Conservation (phyloP, 2,888 invertebrate species). For the Chymomyza fuscimana region DNA sequence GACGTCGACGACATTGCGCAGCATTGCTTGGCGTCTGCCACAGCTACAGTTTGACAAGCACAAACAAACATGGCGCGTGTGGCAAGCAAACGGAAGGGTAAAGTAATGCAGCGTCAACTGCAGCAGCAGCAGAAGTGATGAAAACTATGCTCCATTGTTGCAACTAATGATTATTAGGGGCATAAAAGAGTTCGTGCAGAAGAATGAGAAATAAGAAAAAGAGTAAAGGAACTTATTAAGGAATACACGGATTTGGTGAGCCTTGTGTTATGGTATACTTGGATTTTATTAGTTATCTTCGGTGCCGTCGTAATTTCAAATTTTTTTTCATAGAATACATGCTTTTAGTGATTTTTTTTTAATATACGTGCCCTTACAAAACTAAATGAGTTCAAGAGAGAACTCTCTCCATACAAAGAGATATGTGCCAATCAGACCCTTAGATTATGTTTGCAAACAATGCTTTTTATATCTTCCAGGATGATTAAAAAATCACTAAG, state of each 20-base stretch:
- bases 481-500: too few relatives aligned
- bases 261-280: background rate
- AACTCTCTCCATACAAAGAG: too few relatives aligned
- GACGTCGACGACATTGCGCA: constrained; percentile 17
- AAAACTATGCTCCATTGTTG: background rate
- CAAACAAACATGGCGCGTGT: constrained; percentile 49
- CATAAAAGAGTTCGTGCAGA: background rate
- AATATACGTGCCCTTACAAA: too few relatives aligned
- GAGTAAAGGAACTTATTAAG: constrained; percentile 25
- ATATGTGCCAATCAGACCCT: too few relatives aligned
- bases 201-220: background rate
- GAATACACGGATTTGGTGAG: background rate
- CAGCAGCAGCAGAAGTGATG: constrained; percentile 6
- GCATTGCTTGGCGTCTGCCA: background rate
- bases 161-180: constrained; percentile 16
- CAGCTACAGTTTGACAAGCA: constrained; percentile 57
- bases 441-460: too few relatives aligned
- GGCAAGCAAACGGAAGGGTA: background rate
- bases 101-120: background rate
- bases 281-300: too few relatives aligned
- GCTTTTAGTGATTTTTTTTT: too few relatives aligned
- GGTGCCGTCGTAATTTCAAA: too few relatives aligned
- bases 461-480: too few relatives aligned
- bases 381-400: too few relatives aligned
- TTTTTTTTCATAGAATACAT: too few relatives aligned